Evolutionary conservation across 2,113 vertebrate species (phyloP).

Genomic region (Mormyrus iriodes): DNA sequence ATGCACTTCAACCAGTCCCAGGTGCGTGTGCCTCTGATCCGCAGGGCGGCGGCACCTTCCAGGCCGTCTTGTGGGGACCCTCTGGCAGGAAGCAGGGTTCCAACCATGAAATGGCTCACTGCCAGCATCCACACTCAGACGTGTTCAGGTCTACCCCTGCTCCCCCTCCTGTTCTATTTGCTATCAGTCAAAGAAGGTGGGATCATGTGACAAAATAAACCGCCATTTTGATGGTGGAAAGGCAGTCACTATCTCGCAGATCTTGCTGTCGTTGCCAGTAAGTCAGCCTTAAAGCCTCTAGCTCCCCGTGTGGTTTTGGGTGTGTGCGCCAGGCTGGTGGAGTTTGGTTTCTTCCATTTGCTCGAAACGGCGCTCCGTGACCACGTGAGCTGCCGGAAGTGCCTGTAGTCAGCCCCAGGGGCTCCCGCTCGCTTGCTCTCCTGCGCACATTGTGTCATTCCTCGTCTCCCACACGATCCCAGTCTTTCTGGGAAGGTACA

Average conservation of each 20-base stretch:
- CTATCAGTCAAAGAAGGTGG: not conserved
- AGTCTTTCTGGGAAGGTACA: not conserved
- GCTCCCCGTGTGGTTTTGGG: not conserved
- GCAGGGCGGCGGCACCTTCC: not conserved
- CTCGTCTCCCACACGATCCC: not conserved
- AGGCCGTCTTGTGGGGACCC: not conserved
- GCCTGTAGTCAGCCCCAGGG: not conserved
- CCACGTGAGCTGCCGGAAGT: not conserved
- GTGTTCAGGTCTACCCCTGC: not conserved
- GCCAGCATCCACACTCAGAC: not conserved
- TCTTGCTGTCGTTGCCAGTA: not conserved
- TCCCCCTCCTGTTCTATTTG: not conserved
- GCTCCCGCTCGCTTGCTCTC: not conserved
- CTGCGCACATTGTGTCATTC: not conserved
- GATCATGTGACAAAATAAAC: constrained; percentile 36
- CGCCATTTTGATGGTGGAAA: constrained; percentile 42
- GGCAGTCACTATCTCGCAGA: constrained; percentile 40
- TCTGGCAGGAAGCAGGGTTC: not conserved
- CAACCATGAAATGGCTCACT: not conserved
- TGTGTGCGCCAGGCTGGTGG: not conserved
- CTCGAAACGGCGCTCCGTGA: not conserved
- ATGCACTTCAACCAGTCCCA: constrained; percentile 90
- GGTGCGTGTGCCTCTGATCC: constrained; percentile 53
- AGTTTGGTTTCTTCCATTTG: not conserved
- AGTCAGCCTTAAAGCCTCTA: not conserved